Base-by-base conservation (phyloP, 2,888 invertebrate genomes). In the Amphipoea oculea region DNA sequence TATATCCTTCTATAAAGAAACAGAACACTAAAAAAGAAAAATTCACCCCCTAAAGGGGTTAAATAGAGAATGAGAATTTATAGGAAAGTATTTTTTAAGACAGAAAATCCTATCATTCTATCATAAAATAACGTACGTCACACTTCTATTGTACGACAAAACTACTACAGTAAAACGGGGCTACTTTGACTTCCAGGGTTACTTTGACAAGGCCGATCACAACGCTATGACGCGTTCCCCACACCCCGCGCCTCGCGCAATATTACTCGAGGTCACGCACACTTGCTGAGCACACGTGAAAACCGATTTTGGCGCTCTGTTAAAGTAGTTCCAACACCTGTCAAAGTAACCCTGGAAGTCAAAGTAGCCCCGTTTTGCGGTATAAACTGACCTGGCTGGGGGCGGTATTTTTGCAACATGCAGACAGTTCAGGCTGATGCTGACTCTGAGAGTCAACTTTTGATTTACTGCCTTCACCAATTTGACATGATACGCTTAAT, bases 401-500 rank as follows among this genome's bases (percentile, higher is more conserved):
- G 9, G 36, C 1, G 11, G 62, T 54, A 14, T 57, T 20, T 57
- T 79, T 82, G 62, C n/a, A 36, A 36, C 42, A 73, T 40, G 17
- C 60, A 76, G 51, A 65, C 29, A 14, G 42, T 29, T 73, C 73
- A 40, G 17, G 12, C 75, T 68, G 79, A 66, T 75, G 68, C 29
- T 78, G 81, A 57, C 65, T 14, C 17, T 66, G 76, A 23, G 76
- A 60, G 36, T 76, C 76, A 74, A 65, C 65, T 78, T 65, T 74
- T 67, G 83, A 86, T 36, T 78, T 68, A 60, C 57, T 78, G 80
- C 80, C 73, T 72, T 75, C 84, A 40, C 81, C 75, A 84, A 80
- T 89, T 80, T 91, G 88, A 77, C 88, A 90, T 51, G 81, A 66
- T 57, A 82, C 72, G 29, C 70, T 73, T 48, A 75, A 63, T 23